Evolutionary conservation across 1,140 invertebrate species (phyloP).

Genomic region (Drosophila nikananu): DNA sequence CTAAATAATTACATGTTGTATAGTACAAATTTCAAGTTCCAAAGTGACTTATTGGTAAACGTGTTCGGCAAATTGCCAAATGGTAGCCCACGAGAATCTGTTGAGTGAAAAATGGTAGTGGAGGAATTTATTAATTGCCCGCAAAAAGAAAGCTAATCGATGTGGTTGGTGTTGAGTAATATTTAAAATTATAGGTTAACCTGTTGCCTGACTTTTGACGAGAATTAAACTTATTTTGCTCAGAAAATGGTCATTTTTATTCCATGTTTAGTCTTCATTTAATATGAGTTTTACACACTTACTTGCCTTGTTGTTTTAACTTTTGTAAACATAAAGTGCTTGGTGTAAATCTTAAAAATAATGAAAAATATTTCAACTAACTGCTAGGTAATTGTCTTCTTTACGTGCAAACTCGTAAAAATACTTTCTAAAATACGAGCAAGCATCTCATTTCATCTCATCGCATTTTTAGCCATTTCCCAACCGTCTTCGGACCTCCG

Average conservation of each 20-base stretch:
- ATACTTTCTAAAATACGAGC: conserved; percentile 41
- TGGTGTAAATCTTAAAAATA: background rate
- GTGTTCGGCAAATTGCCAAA: conserved; percentile 35
- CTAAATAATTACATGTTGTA: conserved; percentile 73
- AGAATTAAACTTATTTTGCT: background rate
- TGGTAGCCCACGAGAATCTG: conserved; percentile 20
- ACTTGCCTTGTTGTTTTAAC: background rate
- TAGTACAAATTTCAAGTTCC: conserved; percentile 52
- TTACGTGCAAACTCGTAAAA: conserved; percentile 6
- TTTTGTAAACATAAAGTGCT: background rate
- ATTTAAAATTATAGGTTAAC: conserved; percentile 3
- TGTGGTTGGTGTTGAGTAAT: conserved; percentile 11
- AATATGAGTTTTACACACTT: background rate
- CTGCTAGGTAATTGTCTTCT: conserved; percentile 21
- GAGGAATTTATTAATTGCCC: conserved; percentile 30
- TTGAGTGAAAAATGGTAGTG: conserved; percentile 34
- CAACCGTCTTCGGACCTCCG: conserved; percentile 46
- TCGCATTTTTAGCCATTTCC: conserved; percentile 33
- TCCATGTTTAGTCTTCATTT: background rate
- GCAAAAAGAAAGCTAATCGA: conserved; percentile 15
- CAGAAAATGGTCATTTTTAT: background rate
- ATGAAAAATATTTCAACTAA: conserved; percentile 10
- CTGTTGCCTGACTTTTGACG: background rate
- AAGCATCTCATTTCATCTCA: conserved; percentile 23
- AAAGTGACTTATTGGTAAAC: conserved; percentile 47